Percentiles rank a stretch among this genome's conserved stretches.
Evolutionary conservation across 1,140 invertebrate genomes (phyloP).

Genomic region (Nylanderia fulva): DNA sequence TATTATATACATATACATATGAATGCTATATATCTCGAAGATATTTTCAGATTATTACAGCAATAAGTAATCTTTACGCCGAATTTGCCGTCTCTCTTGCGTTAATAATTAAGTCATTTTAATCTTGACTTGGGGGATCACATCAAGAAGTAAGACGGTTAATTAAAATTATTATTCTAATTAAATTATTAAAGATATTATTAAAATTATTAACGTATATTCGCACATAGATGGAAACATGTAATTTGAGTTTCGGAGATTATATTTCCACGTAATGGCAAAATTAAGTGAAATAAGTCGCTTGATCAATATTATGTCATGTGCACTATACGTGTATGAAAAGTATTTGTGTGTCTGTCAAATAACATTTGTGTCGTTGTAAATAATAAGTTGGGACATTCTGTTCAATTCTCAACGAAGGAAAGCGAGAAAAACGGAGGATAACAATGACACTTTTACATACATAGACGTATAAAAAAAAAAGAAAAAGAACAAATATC

Average conservation of each 20-base stretch:
- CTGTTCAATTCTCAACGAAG: conserved; percentile 30
- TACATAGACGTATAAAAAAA: conserved; percentile 69
- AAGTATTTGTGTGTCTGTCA: conserved; percentile 3
- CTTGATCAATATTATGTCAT: neutral
- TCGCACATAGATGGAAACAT: neutral
- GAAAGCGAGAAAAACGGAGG: conserved; percentile 8
- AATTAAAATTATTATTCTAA: conserved; percentile 3
- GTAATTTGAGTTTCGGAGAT: neutral
- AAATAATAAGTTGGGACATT: conserved; percentile 30
- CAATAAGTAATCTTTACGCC: conserved; percentile 30
- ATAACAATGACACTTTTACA: conserved; percentile 56
- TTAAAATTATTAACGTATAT: neutral
- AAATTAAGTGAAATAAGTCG: neutral
- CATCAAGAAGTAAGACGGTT: neutral
- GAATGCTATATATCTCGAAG: conserved; percentile 34
- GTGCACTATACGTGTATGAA: neutral
- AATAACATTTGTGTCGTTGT: neutral
- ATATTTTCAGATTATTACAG: conserved; percentile 22
- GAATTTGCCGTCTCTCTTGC: conserved; percentile 25
- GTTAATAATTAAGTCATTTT: neutral
- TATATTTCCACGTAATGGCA: neutral
- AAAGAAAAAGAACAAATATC: conserved; percentile 65
- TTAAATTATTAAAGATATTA: too few relatives aligned
- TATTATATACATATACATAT: neutral
- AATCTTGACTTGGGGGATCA: neutral